phyloP scores from a whole-genome alignment of 2,113 vertebrate genomes.

The Galeopterus variegatus region DNA sequence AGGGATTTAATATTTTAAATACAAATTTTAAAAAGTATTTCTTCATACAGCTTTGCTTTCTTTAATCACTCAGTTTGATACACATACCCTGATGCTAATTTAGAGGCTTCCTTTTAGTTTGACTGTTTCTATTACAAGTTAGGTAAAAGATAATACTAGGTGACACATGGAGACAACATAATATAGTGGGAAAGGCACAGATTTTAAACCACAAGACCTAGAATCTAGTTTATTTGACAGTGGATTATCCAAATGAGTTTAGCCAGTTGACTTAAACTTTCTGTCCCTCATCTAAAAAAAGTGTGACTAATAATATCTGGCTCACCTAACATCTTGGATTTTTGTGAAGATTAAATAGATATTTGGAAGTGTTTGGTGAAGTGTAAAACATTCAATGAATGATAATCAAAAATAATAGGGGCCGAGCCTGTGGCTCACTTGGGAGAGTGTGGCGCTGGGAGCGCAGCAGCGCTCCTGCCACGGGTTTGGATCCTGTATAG shows the following conservation, averaged over 20 bases:
- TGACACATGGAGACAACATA: not conserved
- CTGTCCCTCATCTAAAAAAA: not conserved
- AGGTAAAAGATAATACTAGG: slow-evolving; percentile 11
- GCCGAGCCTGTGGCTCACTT: no score
- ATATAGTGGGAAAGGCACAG: not conserved
- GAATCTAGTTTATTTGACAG: slow-evolving; percentile 14
- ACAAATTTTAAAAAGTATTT: slow-evolving; percentile 53
- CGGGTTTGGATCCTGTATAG: no score
- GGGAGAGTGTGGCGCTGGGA: no score
- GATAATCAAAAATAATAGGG: slow-evolving; percentile 45
- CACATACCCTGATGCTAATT: not conserved
- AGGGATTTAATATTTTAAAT: not conserved
- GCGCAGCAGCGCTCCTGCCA: no score
- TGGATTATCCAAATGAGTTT: not conserved
- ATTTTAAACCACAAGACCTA: slow-evolving; percentile 19
- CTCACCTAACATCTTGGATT: not conserved
- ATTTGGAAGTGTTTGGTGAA: slow-evolving; percentile 55
- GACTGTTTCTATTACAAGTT: slow-evolving; percentile 31
- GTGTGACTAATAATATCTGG: not conserved
- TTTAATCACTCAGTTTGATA: slow-evolving; percentile 31
- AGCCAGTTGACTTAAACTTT: slow-evolving; percentile 46
- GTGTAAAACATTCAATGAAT: slow-evolving; percentile 7
- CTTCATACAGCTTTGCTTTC: not conserved
- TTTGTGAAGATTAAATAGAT: slow-evolving; percentile 42
- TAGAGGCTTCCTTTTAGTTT: slow-evolving; percentile 57